Percentiles rank a stretch among this genome's conserved stretches.
phyloP scores from a whole-genome alignment of 2,888 invertebrate genomes.

The Pandemis heparana region DNA sequence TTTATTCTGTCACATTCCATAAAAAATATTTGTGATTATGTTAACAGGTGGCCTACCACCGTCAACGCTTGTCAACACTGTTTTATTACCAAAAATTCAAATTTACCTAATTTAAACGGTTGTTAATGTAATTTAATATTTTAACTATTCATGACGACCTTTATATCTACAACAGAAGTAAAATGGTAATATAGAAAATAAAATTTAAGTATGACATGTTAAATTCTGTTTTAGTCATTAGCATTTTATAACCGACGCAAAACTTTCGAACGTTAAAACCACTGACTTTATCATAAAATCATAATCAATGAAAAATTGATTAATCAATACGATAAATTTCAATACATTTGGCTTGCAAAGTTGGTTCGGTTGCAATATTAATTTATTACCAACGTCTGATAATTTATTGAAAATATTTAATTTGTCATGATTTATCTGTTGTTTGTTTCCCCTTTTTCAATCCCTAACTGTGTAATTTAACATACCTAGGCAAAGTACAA shows the following conservation, averaged over 20 bases:
- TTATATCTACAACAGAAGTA: neutral
- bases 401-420: slow-evolving; percentile 34
- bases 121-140: slow-evolving; percentile 3
- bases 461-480: neutral
- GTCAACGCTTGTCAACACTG: neutral
- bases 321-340: slow-evolving; percentile 17
- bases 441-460: slow-evolving; percentile 25
- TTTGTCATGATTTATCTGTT: slow-evolving; percentile 32
- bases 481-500: neutral
- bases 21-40: too few relatives aligned
- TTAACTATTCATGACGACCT: neutral
- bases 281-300: slow-evolving; percentile 20
- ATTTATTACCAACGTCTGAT: slow-evolving; percentile 22
- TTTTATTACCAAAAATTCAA: neutral
- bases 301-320: slow-evolving; percentile 33
- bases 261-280: slow-evolving; percentile 1
- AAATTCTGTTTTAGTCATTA: neutral
- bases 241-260: slow-evolving; percentile 1
- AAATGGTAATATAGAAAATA: neutral
- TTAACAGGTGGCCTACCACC: neutral
- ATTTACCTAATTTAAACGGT: neutral
- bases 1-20: too few relatives aligned
- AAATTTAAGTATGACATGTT: neutral
- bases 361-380: slow-evolving; percentile 28
- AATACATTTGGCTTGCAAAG: slow-evolving; percentile 40